Evolutionary conservation across 2,888 invertebrate species (phyloP), one percentile per base, ranked within the genome.

Genomic region (Netelia inedita): DNA sequence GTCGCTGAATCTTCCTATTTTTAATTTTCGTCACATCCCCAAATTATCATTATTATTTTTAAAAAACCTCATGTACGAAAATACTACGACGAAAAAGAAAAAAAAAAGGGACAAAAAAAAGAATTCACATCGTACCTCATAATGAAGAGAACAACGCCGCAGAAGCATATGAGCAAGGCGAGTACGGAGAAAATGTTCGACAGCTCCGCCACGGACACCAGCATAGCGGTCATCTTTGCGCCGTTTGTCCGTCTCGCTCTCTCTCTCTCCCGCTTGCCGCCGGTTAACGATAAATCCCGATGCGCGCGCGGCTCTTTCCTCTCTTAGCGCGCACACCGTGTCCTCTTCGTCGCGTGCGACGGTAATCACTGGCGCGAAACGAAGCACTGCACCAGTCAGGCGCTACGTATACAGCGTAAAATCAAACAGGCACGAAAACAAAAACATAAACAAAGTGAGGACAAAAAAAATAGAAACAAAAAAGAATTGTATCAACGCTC

Each of bases 121-220:
- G 2, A 46, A 63, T 50, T 63, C 16, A 46, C 55, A 83, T 92
- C 95, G 94, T 92, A 96, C 97, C 96, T 96, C 94, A 96, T 96
- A 88, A 97, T 96, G 93, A 96, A 96, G 89, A 97, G 95, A 90
- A 96, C 95, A 95, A 96, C 96, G 86, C 96, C 96, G 94, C 96
- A 96, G 91, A 97, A 96, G 92, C 96, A 96, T 91, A 96, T 95
- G 82, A 96, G 94, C 85, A 96, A 96, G 69, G 96, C 96, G 88
- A 96, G 95, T 94, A 96, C 96, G 89, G 96, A 96, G 94, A 96
- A 95, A 93, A 97, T 96, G 94, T 96, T 97, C 90, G 96, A 96
- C 94, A 97, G 94, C 94, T 97, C 97, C 86, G 96, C 96, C 92
- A 96, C 95, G 86, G 96, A 96, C 89, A 96, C 94, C 88, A 95